These are phyloP conservation scores for Zaprionus nigranus DNA, from an alignment of 1,140 invertebrate genomes.

Conservation along the genomic window DNA sequence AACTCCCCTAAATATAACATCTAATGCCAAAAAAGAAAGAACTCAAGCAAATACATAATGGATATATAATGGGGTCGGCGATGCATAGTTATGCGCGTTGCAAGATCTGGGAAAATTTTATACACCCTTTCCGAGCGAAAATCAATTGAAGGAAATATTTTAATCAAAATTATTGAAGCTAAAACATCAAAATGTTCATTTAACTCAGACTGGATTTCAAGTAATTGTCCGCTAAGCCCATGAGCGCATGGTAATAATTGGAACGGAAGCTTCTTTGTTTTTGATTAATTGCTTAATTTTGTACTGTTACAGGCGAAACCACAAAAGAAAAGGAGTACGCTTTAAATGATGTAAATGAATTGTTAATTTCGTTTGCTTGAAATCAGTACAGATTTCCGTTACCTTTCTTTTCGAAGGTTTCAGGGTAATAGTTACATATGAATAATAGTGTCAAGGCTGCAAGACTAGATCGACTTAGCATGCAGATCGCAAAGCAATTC, in stretches of 20 bases:
- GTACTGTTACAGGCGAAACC: conserved; percentile 4
- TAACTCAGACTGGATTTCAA: too few species aligned
- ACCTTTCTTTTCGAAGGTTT: conserved; percentile 9
- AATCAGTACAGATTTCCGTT: not conserved
- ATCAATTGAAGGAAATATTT: too few species aligned
- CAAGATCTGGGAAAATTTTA: too few species aligned
- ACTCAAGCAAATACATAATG: too few species aligned
- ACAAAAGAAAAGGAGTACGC: conserved; percentile 27
- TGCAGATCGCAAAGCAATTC: conserved; percentile 55
- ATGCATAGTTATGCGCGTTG: too few species aligned
- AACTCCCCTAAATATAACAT: too few species aligned
- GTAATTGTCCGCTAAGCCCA: too few species aligned
- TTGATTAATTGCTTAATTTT: conserved; percentile 17
- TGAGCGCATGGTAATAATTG: conserved; percentile 24
- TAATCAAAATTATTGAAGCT: too few species aligned
- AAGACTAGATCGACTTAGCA: conserved; percentile 50
- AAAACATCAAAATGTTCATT: too few species aligned
- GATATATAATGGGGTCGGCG: too few species aligned
- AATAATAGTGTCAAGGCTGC: conserved; percentile 67
- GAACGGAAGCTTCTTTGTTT: conserved; percentile 27
- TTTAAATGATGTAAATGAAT: conserved; percentile 35
- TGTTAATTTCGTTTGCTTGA: conserved; percentile 32
- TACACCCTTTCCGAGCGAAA: too few species aligned
- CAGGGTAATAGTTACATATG: conserved; percentile 13
- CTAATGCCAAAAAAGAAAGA: too few species aligned